These are phyloP conservation scores for Lymantria monacha DNA, from an alignment of 2,888 invertebrate species.

Conservation along the genomic window DNA sequence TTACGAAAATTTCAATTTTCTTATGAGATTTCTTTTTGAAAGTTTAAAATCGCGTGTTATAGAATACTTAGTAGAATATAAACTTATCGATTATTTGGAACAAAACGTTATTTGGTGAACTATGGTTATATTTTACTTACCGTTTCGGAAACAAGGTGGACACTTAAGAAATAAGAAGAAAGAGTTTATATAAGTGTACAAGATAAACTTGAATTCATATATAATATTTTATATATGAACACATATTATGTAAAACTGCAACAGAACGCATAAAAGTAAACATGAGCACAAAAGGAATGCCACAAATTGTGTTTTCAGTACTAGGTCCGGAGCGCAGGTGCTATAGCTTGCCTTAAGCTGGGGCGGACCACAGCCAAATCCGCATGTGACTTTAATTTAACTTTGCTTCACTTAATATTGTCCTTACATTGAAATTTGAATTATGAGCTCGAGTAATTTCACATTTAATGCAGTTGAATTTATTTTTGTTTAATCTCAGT, in stretches of 20 bases:
- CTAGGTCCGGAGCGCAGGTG: slow-evolving; percentile 64
- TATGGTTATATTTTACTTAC: too few species aligned
- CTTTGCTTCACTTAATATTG: slow-evolving; percentile 72
- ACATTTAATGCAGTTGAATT: slow-evolving; percentile 26
- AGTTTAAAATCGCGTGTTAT: too few species aligned
- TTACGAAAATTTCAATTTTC: too few species aligned
- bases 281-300: slow-evolving; percentile 62
- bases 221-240: too few species aligned
- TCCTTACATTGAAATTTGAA: slow-evolving; percentile 66
- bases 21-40: too few species aligned
- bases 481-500: slow-evolving; percentile 19
- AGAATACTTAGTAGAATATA: too few species aligned
- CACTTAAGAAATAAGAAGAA: too few species aligned
- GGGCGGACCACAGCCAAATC: slow-evolving; percentile 64
- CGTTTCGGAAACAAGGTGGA: too few species aligned
- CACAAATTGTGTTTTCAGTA: slow-evolving; percentile 74
- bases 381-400: slow-evolving; percentile 78
- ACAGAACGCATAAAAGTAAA: slow-evolving; percentile 70
- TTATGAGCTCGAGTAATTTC: slow-evolving; percentile 31
- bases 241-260: slow-evolving; percentile 8
- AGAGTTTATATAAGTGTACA: too few species aligned
- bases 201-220: too few species aligned
- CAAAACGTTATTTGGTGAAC: too few species aligned
- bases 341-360: slow-evolving; percentile 61
- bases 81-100: too few species aligned